Base-by-base conservation (phyloP, 1,140 invertebrate genomes). In the Rhyacophila brunnea region DNA sequence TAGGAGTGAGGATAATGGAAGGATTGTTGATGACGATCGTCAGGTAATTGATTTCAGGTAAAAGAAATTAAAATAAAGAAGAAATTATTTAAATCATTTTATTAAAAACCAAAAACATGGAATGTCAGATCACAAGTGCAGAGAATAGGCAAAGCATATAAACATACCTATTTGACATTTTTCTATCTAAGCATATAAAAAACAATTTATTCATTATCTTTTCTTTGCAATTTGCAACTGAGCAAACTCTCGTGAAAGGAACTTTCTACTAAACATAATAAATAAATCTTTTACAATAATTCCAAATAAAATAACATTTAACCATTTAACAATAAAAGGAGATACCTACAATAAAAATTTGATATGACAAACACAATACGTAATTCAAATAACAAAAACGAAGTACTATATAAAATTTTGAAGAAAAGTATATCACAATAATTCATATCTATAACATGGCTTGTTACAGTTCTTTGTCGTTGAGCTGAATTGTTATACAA, bases 221-320 rank as follows among this genome's bases (percentile, higher is more conserved):
- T 32, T 44, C 11, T 53, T 18, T 32, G 40, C 51, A 45, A 43
- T 34, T 20, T n/a, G 35, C 32, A 58, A 51, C 35, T 58, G 48
- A 59, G 57, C 57, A 59, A 59, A 18, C 35, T 51, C 45, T 52
- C 14, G 23, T 52, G 36, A 45, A 59, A 59, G 57, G 48, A 59
- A 59, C 57, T 59, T 17, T 36, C 13, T 36, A 44, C n/a, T 58
- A 28, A 11, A 15, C 49, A 3, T 17, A 38, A 38, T 4, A 20
- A 51, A 40, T 38, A 50, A 36, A 20, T 13, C 19, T 36, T n/a
- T 43, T 15, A 5, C n/a, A 14, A 43, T 43, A 6, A 13, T 49
- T 13, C 14, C 28, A 49, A 36, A 49, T 34, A 49, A 28, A 49
- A 49, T 49, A 49, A 34, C 20, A 48, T 17, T 34, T 23, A 35